These are phyloP conservation scores for Aphrophora alni DNA, from an alignment of 2,888 invertebrate genomes.

Conservation along the genomic window DNA sequence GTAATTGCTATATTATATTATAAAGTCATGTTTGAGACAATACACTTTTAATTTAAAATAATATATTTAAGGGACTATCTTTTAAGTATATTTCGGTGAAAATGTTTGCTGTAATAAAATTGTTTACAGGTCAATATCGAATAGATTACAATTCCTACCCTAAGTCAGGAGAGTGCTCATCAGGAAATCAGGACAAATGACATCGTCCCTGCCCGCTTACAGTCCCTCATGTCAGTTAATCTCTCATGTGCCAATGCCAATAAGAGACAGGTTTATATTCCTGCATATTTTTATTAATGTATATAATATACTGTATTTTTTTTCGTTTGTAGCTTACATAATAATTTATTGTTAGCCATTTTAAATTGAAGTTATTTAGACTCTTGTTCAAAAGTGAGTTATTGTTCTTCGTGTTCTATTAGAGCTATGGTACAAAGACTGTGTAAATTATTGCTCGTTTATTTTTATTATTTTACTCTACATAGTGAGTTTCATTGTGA, in stretches of 20 bases:
- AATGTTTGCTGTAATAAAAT: not conserved
- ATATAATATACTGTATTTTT: not conserved
- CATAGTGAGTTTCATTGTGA: not conserved
- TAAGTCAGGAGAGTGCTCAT: conserved; percentile 58
- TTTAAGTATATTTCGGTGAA: too few species aligned
- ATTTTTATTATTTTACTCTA: not conserved
- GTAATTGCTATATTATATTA: too few species aligned
- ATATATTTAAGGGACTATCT: too few species aligned
- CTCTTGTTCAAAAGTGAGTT: not conserved
- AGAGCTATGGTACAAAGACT: not conserved
- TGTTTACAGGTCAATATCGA: conserved; percentile 59
- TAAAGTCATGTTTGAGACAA: too few species aligned
- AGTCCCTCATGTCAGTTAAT: conserved; percentile 41
- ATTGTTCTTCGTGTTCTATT: not conserved
- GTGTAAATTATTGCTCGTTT: not conserved
- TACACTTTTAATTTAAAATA: too few species aligned
- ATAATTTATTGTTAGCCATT: conserved; percentile 14
- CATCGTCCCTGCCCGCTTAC: conserved; percentile 50
- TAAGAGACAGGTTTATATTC: conserved; percentile 25
- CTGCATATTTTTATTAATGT: not conserved
- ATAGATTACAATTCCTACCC: conserved; percentile 59
- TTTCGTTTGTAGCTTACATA: not conserved
- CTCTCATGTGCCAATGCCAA: conserved; percentile 44
- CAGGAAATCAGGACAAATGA: conserved; percentile 58
- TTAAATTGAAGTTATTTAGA: not conserved